phyloP scores from a whole-genome alignment of 2,888 invertebrate species.

The Drosophila helvetica region DNA sequence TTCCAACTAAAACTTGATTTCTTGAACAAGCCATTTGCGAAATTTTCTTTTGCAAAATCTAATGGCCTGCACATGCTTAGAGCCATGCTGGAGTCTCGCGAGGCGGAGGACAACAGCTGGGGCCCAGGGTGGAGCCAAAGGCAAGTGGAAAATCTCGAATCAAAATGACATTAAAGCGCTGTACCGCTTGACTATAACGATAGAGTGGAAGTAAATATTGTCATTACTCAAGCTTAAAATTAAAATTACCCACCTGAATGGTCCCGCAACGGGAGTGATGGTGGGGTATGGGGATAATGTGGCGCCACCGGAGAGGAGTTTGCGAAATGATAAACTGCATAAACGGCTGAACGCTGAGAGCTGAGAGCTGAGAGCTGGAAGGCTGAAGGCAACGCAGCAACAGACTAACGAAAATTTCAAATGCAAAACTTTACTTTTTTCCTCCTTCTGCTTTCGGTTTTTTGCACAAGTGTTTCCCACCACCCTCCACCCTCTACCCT shows the following conservation, averaged over 20 bases:
- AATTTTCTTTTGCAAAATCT: neutral
- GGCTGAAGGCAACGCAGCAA: conserved; percentile 50
- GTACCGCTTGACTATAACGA: conserved; percentile 64
- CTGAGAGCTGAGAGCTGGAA: neutral
- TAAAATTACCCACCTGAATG: conserved; percentile 77
- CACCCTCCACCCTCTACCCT: no score
- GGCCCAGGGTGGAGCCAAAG: conserved; percentile 13
- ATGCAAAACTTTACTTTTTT: conserved; percentile 73
- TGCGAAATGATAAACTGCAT: conserved; percentile 81
- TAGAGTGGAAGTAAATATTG: conserved; percentile 79
- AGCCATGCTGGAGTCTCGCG: neutral
- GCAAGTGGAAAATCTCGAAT: conserved; percentile 64
- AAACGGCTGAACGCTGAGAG: conserved; percentile 54
- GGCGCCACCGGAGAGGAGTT: conserved; percentile 2
- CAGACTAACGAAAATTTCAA: conserved; percentile 71
- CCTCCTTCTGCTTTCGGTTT: neutral
- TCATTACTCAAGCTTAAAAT: conserved; percentile 82
- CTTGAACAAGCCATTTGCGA: neutral
- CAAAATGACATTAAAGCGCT: conserved; percentile 81
- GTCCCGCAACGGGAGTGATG: conserved; percentile 16
- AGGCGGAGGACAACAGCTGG: conserved; percentile 27
- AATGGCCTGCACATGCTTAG: conserved; percentile 14
- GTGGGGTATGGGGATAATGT: conserved; percentile 13
- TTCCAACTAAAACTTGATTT: neutral
- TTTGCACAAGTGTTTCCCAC: neutral